phyloP scores from a whole-genome alignment of 2,797 vertebrate genomes.

The Ictinia mississippiensis region DNA sequence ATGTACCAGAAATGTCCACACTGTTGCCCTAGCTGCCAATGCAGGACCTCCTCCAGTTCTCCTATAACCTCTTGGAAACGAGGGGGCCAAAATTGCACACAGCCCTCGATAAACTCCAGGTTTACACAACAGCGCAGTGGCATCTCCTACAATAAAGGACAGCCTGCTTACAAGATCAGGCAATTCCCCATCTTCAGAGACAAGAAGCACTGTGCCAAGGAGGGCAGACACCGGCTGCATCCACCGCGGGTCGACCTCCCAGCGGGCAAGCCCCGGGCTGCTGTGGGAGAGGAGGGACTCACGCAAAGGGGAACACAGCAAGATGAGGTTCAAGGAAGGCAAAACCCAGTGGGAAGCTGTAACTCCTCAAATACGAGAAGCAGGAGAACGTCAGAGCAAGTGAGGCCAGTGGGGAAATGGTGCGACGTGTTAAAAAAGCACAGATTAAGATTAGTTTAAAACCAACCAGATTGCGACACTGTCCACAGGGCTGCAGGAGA shows the following conservation, averaged over 20 bases:
- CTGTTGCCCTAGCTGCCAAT: background rate
- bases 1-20: background rate
- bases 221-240: background rate
- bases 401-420: background rate
- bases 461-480: background rate
- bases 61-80: background rate
- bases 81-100: background rate
- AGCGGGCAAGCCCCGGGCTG: fast-evolving
- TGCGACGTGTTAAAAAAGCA: background rate
- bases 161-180: background rate
- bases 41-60: background rate
- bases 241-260: fast-evolving
- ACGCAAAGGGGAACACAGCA: fast-evolving
- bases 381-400: background rate
- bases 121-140: background rate
- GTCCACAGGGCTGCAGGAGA: background rate
- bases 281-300: background rate
- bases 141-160: background rate
- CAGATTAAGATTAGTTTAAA: background rate
- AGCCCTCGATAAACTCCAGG: background rate
- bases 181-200: background rate
- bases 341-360: background rate
- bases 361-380: background rate
- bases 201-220: background rate
- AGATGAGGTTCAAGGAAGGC: background rate